These are phyloP conservation scores for Timema cristinae DNA, from an alignment of 2,888 invertebrate species.

Conservation along the genomic window DNA sequence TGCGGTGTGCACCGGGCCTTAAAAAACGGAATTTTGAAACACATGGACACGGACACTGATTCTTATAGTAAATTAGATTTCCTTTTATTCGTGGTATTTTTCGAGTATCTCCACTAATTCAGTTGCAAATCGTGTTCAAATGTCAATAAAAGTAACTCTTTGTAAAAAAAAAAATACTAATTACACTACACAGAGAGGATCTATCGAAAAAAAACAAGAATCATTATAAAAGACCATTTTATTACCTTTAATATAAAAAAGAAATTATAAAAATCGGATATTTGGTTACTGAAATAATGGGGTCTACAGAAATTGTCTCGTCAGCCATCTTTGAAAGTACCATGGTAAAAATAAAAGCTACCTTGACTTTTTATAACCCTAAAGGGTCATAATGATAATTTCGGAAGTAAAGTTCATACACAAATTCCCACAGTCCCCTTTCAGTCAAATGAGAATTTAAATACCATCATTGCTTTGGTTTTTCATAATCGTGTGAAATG, in stretches of 20 bases:
- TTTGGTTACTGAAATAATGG: not conserved
- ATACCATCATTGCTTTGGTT: no score
- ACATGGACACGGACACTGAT: no score
- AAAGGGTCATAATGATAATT: not conserved
- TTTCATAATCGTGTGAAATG: no score
- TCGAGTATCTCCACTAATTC: no score
- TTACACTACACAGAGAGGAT: not conserved
- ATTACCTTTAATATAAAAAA: not conserved
- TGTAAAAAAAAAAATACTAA: not conserved
- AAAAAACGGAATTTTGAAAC: no score
- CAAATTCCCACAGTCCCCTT: no score
- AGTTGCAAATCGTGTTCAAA: no score
- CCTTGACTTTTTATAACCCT: conserved; percentile 4
- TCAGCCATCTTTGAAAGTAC: not conserved
- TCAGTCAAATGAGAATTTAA: no score
- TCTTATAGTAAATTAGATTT: no score
- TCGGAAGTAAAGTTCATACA: conserved; percentile 1
- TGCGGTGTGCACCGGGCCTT: no score
- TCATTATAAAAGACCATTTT: not conserved
- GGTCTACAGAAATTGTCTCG: not conserved
- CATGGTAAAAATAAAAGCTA: not conserved
- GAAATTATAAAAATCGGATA: not conserved
- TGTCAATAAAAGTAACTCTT: no score
- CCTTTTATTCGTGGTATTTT: no score
- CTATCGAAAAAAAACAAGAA: not conserved